Evolutionary conservation across 2,797 vertebrate species (phyloP), one percentile per base, ranked within the genome.

Genomic region (Tauraco hartlaubi): DNA sequence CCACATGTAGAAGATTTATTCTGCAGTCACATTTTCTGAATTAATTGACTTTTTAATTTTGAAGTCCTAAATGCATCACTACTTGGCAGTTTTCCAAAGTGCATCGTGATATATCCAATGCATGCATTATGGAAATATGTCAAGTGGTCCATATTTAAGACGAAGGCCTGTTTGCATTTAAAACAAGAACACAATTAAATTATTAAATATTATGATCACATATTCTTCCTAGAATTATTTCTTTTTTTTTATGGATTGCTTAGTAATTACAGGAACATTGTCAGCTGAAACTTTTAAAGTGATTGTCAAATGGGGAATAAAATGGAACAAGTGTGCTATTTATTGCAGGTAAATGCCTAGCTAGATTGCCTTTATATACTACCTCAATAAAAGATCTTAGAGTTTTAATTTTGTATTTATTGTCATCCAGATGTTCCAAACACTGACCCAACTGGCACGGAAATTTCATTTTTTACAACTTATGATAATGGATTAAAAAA

Each of bases 391-490:
- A 90, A 78, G 16, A 63, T 68, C 14, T 52, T 13, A n/a, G 33
- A 54, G 33, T 81, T 88, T 85, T 88, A 54, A 93, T 88, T 85
- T 92, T 88, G 41, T 68, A 5, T 54, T 71, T 93, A 63, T 51
- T 92, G 44, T 66, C 41, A 78, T 74, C 29, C 58, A 74, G 83
- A 69, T 88, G 56, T 85, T 94, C 49, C 80, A 83, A 92, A 33
- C 16, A 90, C 52, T 85, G 68, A 81, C 54, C 37, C 66, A 86
- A 17, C 19, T 75, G 51, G 21, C 52, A 64, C 20, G 15, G 49
- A 81, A 90, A 72, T 86, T 31, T 81, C 4, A 17, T 77, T 90
- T 69, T 90, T 85, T 95, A 39, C 82, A 64, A 23, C 14, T 59
- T 90, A 64, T 28, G 23, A 29, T 80, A 88, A 86, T 43, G 26